phyloP scores from a whole-genome alignment of 2,797 vertebrate species.

The Kryptopterus vitreolus region DNA sequence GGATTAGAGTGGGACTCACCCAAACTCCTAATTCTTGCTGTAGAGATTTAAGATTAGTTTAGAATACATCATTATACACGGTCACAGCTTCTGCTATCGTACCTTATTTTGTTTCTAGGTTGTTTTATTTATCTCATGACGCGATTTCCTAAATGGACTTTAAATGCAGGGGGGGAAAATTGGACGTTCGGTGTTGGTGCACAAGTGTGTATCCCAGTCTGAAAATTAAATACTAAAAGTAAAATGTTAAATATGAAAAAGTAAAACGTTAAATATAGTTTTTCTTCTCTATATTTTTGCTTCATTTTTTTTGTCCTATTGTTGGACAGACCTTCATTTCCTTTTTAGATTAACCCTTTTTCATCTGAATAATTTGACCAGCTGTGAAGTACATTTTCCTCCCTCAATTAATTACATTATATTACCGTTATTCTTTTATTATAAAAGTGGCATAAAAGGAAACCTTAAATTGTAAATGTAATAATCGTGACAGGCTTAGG shows the following conservation, averaged over 20 bases:
- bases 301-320: not conserved
- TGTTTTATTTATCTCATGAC: not conserved
- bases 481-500: constrained; percentile 1
- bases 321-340: not conserved
- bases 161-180: not conserved
- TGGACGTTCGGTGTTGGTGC: not conserved
- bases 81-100: not conserved
- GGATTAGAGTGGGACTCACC: too few species aligned
- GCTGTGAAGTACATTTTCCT: too few species aligned
- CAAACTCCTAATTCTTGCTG: not conserved
- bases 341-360: not conserved
- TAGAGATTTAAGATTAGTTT: not conserved
- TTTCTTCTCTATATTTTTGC: not conserved
- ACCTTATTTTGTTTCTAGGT: not conserved
- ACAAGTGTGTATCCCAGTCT: not conserved
- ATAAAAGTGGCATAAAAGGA: not conserved
- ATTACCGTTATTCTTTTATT: not conserved
- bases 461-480: not conserved
- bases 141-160: not conserved
- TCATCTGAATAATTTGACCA: too few species aligned
- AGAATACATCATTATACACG: not conserved
- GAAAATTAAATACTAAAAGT: not conserved
- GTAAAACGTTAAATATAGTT: not conserved
- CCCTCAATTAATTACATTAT: not conserved
- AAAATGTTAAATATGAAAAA: too few species aligned